Conservation (phyloP, 2,797 vertebrate genomes). For the Todus mexicanus region DNA sequence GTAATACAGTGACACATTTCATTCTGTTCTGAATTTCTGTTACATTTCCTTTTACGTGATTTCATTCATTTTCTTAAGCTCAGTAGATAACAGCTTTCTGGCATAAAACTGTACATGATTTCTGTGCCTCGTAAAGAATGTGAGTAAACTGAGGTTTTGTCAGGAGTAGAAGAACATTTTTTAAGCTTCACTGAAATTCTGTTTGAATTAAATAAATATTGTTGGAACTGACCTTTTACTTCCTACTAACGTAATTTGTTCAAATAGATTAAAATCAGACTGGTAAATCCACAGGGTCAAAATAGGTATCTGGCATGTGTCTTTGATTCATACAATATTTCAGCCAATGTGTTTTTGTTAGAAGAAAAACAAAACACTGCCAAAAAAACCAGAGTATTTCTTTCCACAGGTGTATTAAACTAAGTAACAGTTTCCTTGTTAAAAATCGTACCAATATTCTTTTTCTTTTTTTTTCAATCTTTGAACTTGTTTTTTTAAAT, state of each 20-base stretch:
- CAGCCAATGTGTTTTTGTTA: background rate
- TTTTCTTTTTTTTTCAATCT: background rate
- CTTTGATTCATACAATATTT: background rate
- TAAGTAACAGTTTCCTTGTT: background rate
- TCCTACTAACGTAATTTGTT: background rate
- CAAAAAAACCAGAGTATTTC: background rate
- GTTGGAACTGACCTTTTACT: background rate
- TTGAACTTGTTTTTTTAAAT: background rate
- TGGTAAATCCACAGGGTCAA: background rate
- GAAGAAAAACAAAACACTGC: background rate
- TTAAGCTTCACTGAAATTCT: background rate
- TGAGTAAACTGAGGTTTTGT: background rate
- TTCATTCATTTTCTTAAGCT: conserved; percentile 24
- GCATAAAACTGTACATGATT: background rate
- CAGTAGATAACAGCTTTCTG: background rate
- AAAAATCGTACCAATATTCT: background rate
- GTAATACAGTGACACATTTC: background rate
- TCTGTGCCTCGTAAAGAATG: background rate
- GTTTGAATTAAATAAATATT: background rate
- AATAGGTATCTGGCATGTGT: background rate
- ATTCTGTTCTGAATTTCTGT: conserved; percentile 1
- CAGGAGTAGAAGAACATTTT: background rate
- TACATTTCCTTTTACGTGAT: background rate
- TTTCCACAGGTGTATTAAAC: background rate
- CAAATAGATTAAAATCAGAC: background rate